A percentile compares a stretch with the other conserved stretches of the same genome.
Conservation (phyloP, 2,113 vertebrate species). For the Ceuthmochares aereus region DNA sequence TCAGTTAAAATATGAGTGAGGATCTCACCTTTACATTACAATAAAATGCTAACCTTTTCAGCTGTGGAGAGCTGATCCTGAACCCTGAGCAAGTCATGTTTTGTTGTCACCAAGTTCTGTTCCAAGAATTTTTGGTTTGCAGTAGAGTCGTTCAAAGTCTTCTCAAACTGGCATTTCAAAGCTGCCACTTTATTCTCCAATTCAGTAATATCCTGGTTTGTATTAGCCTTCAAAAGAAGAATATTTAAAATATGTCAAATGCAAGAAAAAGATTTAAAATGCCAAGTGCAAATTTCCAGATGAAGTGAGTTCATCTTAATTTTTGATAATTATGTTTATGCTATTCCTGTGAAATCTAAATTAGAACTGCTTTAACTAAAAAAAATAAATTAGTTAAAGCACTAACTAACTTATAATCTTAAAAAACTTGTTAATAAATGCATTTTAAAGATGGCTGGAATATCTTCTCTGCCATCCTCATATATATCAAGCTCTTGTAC, state of each 20-base stretch:
- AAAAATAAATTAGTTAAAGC: background rate
- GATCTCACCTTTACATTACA: background rate
- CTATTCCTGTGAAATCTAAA: background rate
- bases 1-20: background rate
- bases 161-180: slow-evolving; percentile 89
- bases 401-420: background rate
- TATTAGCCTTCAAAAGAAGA: slow-evolving; percentile 63
- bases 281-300: background rate
- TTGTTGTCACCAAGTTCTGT: slow-evolving; percentile 87
- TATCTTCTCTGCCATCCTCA: background rate
- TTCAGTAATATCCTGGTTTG: slow-evolving; percentile 82
- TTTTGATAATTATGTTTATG: background rate
- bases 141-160: slow-evolving; percentile 81
- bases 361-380: background rate
- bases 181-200: slow-evolving; percentile 88
- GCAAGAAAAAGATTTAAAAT: background rate
- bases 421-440: background rate
- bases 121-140: slow-evolving; percentile 89
- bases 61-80: slow-evolving; percentile 90
- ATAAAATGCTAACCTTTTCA: slow-evolving; percentile 85
- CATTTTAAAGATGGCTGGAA: background rate
- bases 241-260: background rate
- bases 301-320: background rate
- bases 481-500: background rate
- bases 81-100: slow-evolving; percentile 90